phyloP scores from a whole-genome alignment of 2,797 vertebrate genomes.

The Amniataba percoides region DNA sequence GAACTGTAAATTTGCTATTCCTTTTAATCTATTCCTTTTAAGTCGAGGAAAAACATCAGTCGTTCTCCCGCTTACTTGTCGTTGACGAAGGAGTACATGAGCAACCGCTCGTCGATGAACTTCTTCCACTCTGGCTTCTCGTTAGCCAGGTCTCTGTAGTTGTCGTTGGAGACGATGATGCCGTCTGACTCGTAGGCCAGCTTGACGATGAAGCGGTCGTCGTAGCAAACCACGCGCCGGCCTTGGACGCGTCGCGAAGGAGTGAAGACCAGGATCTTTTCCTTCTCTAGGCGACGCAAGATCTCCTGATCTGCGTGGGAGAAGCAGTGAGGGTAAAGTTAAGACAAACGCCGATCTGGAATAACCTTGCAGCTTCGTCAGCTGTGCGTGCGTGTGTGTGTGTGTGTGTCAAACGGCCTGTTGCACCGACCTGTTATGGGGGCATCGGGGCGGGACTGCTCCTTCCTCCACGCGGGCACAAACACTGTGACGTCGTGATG shows the following conservation, averaged over 20 bases:
- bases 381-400: neutral
- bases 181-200: slow-evolving; percentile 94
- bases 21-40: no score
- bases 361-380: fast-evolving
- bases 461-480: slow-evolving; percentile 96
- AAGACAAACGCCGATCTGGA: neutral
- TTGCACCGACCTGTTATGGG: slow-evolving; percentile 90
- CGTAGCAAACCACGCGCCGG: slow-evolving; percentile 93
- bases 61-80: slow-evolving; percentile 93
- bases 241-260: slow-evolving; percentile 93
- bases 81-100: slow-evolving; percentile 97
- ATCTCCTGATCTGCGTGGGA: slow-evolving; percentile 90
- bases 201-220: slow-evolving; percentile 95
- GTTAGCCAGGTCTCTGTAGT: slow-evolving; percentile 94
- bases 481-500: slow-evolving; percentile 95
- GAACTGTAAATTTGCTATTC: neutral
- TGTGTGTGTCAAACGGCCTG: neutral
- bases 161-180: slow-evolving; percentile 95
- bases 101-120: slow-evolving; percentile 93
- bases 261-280: slow-evolving; percentile 94
- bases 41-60: no score
- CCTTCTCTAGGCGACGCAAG: slow-evolving; percentile 92
- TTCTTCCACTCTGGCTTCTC: slow-evolving; percentile 97
- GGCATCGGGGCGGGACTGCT: slow-evolving; percentile 94
- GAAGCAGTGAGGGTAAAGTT: neutral